These are phyloP conservation scores for Galeopsomyia nigrocyanea DNA, from an alignment of 2,888 invertebrate genomes.

Conservation along the genomic window DNA sequence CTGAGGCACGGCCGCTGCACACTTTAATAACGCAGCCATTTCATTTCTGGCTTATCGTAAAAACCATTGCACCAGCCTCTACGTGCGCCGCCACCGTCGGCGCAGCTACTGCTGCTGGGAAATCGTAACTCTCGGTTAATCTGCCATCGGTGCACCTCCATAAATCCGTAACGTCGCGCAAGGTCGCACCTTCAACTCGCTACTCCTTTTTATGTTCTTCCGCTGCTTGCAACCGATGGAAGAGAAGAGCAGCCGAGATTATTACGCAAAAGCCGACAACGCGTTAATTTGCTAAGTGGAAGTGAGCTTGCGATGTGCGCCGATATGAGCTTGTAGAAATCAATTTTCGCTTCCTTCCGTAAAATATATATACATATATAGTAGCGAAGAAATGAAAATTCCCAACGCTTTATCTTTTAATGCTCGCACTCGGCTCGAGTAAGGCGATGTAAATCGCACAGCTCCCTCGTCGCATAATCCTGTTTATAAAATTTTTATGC, in stretches of 20 bases:
- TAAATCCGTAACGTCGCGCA: background rate
- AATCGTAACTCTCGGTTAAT: constrained; percentile 32
- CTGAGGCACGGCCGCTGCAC: background rate
- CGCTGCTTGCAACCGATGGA: background rate
- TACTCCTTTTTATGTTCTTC: background rate
- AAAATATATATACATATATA: background rate
- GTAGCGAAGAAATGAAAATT: background rate
- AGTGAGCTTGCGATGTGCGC: constrained; percentile 1
- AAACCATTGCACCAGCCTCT: constrained; percentile 11
- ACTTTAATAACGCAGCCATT: background rate
- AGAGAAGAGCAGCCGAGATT: background rate
- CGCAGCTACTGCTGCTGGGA: too few species aligned
- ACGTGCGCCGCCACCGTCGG: too few species aligned
- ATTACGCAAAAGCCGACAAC: background rate
- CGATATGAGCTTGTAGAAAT: background rate
- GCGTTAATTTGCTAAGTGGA: too few species aligned
- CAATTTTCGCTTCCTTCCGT: constrained; percentile 7
- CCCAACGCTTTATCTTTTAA: constrained; percentile 20
- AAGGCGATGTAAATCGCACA: constrained; percentile 14
- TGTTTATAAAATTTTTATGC: constrained; percentile 35
- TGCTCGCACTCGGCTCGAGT: constrained; percentile 8
- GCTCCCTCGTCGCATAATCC: constrained; percentile 31
- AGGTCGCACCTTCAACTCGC: background rate
- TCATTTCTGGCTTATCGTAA: constrained; percentile 4
- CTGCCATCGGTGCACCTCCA: constrained; percentile 15